phyloP scores from a whole-genome alignment of 2,797 vertebrate species.

The Sparidentex hasta region DNA sequence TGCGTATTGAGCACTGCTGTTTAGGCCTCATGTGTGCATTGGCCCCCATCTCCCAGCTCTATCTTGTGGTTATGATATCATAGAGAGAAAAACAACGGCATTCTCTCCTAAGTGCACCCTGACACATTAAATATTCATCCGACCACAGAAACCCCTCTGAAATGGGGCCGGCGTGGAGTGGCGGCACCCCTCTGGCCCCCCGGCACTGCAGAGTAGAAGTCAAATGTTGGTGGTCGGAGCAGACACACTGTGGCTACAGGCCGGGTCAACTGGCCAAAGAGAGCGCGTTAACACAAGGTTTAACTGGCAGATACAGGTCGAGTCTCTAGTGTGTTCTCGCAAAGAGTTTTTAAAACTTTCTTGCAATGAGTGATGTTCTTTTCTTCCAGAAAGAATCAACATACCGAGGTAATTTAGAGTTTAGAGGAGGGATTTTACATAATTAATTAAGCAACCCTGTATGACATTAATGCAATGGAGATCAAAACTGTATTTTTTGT shows the following conservation, averaged over 20 bases:
- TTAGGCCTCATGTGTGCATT: conserved; percentile 81
- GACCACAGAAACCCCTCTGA: conserved; percentile 83
- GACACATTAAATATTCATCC: conserved; percentile 90
- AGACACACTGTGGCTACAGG: conserved; percentile 45
- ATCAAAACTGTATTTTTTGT: neutral
- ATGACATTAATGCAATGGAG: neutral
- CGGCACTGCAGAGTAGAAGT: conserved; percentile 69
- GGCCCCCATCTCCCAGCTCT: conserved; percentile 83
- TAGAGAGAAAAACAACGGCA: conserved; percentile 86
- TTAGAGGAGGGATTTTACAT: neutral
- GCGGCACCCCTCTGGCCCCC: conserved; percentile 71
- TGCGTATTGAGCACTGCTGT: conserved; percentile 78
- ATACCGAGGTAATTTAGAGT: neutral
- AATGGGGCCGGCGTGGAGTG: conserved; percentile 72
- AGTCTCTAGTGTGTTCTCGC: neutral
- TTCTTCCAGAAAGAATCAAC: neutral
- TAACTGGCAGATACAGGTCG: conserved; percentile 23
- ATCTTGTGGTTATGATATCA: conserved; percentile 92
- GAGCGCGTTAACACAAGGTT: conserved; percentile 50
- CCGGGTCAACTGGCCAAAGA: conserved; percentile 64
- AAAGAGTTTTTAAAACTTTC: neutral
- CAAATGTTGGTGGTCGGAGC: conserved; percentile 71
- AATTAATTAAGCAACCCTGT: neutral
- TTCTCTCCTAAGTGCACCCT: conserved; percentile 89
- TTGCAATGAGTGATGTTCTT: neutral